Evolutionary conservation across 2,113 vertebrate genomes (phyloP), one percentile per base, ranked within the genome.

Genomic region (Colius striatus): DNA sequence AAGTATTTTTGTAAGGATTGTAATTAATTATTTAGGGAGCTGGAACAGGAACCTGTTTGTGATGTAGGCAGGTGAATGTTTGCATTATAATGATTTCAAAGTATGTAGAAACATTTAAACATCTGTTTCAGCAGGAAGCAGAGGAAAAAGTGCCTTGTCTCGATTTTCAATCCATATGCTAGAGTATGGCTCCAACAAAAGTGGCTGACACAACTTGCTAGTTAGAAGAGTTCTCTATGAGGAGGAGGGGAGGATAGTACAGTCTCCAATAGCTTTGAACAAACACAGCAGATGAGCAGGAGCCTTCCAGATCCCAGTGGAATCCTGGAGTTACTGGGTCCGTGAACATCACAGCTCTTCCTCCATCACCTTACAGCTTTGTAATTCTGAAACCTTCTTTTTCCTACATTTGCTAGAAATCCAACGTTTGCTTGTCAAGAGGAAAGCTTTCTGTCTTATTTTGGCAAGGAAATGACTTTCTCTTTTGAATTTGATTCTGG

Each of bases 361-460:
- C 6, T 72, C 13, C 5, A 63, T 19, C 9, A 36, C 11, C 4
- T 10, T 9, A 18, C 1, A 51, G 2, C 7, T 82, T 72, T 53
- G 18, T 32, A 13, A 13, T 79, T 72, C 67, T 85, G 32, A 48
- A 55, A 48, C 30, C 4, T 72, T 70, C 1, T 17, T 30, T 73
- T 79, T 83, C 25, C 9, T 53, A 1, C 1, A 1, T 22, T n/a
- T 53, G 3, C 23, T 57, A 76, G 23, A 68, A 76, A 48, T 47
- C 8, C 9, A 48, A 0, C 0, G 0, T 48, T 68, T 67, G 4
- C n/a, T 58, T 83, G 11, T 27, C 11, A 51, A 29, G 27, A 55
- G 12, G 8, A 85, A 65, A 61, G 6, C 2, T 79, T 60, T 84
- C 36, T 68, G 22, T 47, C 68, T 5, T 1, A 26, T 77, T 80